Conservation (phyloP, 2,113 vertebrate species). For the Oriolus oriolus region DNA sequence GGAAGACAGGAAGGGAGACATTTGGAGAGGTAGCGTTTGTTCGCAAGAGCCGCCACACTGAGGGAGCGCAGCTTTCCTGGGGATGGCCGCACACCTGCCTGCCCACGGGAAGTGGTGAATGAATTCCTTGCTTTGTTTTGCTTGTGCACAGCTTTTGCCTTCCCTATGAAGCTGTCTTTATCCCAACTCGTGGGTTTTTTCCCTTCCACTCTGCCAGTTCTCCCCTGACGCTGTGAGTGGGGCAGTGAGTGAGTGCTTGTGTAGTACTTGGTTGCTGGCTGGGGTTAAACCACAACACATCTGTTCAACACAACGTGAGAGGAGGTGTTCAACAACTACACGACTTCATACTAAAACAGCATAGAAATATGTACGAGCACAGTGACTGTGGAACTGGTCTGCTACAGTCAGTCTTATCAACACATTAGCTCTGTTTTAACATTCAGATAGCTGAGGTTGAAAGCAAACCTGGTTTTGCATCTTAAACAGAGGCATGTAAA, state of each 20-base stretch:
- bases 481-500: constrained; percentile 26
- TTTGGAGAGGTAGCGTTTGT: accelerated
- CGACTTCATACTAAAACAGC: background rate
- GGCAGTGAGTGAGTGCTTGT: background rate
- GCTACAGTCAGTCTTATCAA: background rate
- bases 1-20: accelerated
- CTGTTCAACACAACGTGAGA: background rate
- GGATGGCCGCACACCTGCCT: background rate
- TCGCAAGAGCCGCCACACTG: accelerated
- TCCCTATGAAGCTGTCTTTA: background rate
- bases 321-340: background rate
- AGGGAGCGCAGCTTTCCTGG: background rate
- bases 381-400: background rate
- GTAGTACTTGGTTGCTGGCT: background rate
- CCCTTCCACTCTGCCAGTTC: background rate
- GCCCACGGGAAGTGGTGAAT: background rate
- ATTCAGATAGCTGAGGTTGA: background rate
- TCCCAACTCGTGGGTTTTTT: background rate
- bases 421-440: background rate
- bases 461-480: constrained; percentile 2
- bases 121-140: background rate
- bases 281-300: background rate
- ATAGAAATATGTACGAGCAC: background rate
- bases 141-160: background rate
- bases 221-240: background rate